Evolutionary conservation across 1,140 invertebrate species (phyloP).

Genomic region (Nymphalis io): DNA sequence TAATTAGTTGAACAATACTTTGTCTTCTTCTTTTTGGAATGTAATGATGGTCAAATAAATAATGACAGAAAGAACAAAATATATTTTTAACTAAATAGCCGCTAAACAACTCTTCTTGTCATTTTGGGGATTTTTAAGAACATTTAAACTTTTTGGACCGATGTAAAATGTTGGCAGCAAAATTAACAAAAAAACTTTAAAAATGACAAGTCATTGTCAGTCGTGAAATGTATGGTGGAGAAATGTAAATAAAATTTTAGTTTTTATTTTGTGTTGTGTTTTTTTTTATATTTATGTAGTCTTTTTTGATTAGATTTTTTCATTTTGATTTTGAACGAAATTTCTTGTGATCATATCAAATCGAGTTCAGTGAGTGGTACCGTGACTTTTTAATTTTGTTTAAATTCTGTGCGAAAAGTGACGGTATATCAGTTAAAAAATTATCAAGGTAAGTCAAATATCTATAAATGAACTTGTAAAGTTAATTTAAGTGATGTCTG

Average conservation of each 20-base stretch:
- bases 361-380: conserved; percentile 41
- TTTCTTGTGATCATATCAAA: conserved; percentile 57
- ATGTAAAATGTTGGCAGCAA: too few species aligned
- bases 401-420: not conserved
- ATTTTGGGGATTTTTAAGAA: too few species aligned
- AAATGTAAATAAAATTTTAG: conserved; percentile 76
- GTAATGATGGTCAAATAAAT: too few species aligned
- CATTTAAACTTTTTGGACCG: too few species aligned
- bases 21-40: too few species aligned
- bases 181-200: not conserved
- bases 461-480: not conserved
- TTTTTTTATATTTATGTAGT: conserved; percentile 76
- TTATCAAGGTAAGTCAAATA: conserved; percentile 3
- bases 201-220: conserved; percentile 36
- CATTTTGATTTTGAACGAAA: conserved; percentile 68
- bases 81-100: too few species aligned
- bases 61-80: too few species aligned
- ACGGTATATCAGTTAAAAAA: not conserved
- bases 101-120: too few species aligned
- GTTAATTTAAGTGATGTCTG: too few species aligned
- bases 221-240: conserved; percentile 63
- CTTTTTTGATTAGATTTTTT: conserved; percentile 63
- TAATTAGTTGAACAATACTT: too few species aligned
- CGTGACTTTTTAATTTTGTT: conserved; percentile 43
- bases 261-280: conserved; percentile 75